These are phyloP conservation scores for Thalassophryne amazonica DNA, from an alignment of 2,797 vertebrate species.

Conservation along the genomic window DNA sequence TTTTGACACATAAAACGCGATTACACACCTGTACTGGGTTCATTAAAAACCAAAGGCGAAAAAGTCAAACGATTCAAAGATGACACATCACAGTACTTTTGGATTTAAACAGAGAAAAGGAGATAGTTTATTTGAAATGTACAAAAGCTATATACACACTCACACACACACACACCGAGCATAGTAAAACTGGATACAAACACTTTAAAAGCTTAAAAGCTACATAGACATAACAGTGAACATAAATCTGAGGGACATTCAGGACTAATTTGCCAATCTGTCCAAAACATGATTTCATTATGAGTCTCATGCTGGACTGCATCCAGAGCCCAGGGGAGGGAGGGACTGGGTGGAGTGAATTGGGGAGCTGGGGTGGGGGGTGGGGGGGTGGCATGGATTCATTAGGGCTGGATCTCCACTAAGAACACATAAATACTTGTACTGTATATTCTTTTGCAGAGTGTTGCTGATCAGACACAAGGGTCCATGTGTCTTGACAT, in stretches of 20 bases:
- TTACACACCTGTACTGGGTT: no score
- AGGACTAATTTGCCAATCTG: constrained; percentile 26
- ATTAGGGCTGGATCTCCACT: constrained; percentile 65
- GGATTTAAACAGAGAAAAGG: constrained; percentile 59
- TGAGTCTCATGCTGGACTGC: constrained; percentile 60
- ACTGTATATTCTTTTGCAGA: constrained; percentile 80
- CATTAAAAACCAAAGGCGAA: no score
- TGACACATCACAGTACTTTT: constrained; percentile 41
- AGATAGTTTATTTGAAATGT: constrained; percentile 91
- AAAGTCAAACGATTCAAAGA: no score
- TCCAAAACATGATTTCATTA: constrained; percentile 48
- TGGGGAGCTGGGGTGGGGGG: not conserved
- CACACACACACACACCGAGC: constrained; percentile 55
- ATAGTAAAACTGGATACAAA: constrained; percentile 70
- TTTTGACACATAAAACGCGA: no score
- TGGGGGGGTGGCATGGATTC: constrained; percentile 48
- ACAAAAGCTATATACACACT: constrained; percentile 91
- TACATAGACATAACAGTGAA: constrained; percentile 64
- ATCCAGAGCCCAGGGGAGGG: constrained; percentile 46
- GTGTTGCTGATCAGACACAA: constrained; percentile 41
- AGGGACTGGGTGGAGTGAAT: constrained; percentile 2
- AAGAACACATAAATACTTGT: constrained; percentile 74
- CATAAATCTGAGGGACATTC: constrained; percentile 51
- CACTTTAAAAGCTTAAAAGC: constrained; percentile 59
- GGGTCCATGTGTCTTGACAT: constrained; percentile 45